Evolutionary conservation across 2,888 invertebrate genomes (phyloP).

Genomic region (Tinea semifulvella): DNA sequence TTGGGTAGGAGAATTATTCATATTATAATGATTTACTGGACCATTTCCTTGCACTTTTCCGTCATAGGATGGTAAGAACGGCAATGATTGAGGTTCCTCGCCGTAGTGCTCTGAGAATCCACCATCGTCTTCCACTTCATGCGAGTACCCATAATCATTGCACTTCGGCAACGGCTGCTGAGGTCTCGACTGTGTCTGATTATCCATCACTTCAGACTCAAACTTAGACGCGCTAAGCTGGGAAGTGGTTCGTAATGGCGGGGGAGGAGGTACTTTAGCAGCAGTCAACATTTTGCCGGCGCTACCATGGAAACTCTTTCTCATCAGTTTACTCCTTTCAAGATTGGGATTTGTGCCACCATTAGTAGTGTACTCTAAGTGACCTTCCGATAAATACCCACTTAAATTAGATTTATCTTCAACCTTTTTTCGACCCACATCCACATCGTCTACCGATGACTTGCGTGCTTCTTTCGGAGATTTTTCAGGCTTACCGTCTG

Average conservation of each 20-base stretch:
- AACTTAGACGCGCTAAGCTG: slow-evolving; percentile 79
- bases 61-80: slow-evolving; percentile 67
- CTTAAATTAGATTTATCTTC: slow-evolving; percentile 71
- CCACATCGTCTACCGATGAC: slow-evolving; percentile 78
- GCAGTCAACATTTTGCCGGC: slow-evolving; percentile 82
- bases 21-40: slow-evolving; percentile 42
- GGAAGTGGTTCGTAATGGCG: slow-evolving; percentile 86
- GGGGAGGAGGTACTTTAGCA: slow-evolving; percentile 86
- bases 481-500: slow-evolving; percentile 59
- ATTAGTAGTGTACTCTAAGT: slow-evolving; percentile 77
- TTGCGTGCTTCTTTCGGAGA: slow-evolving; percentile 47
- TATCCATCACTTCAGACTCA: slow-evolving; percentile 62
- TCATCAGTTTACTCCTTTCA: slow-evolving; percentile 86
- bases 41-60: slow-evolving; percentile 27
- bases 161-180: slow-evolving; percentile 45
- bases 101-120: slow-evolving; percentile 60
- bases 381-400: slow-evolving; percentile 88
- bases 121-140: slow-evolving; percentile 52
- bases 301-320: slow-evolving; percentile 89
- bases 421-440: slow-evolving; percentile 71
- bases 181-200: slow-evolving; percentile 45
- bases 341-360: slow-evolving; percentile 80
- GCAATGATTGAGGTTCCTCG: slow-evolving; percentile 70
- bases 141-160: slow-evolving; percentile 18
- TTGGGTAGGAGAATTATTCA: slow-evolving; percentile 32